Evolutionary conservation across 2,113 vertebrate genomes (phyloP).

Genomic region (Catharus bicknelli): DNA sequence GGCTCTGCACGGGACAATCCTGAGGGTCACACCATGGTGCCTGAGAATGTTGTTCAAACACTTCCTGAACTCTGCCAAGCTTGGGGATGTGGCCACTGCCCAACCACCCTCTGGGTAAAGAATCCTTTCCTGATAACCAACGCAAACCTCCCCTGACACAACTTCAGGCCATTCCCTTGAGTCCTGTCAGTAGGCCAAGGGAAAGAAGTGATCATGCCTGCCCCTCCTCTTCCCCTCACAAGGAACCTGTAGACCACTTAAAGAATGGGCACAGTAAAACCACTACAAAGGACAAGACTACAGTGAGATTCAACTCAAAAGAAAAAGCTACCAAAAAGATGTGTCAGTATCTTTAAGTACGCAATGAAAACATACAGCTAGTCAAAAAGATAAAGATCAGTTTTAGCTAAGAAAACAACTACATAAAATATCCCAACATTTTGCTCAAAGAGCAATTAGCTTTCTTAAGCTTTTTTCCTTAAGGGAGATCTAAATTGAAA

Average conservation of each 20-base stretch:
- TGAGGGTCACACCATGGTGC: not conserved
- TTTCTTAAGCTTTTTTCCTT: not conserved
- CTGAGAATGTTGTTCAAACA: not conserved
- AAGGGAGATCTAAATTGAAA: not conserved
- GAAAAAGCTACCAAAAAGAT: not conserved
- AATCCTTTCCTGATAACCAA: not conserved
- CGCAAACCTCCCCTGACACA: not conserved
- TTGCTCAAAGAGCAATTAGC: not conserved
- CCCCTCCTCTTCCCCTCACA: rapidly evolving
- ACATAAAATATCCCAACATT: not conserved
- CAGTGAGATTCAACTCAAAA: not conserved
- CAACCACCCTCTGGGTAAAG: not conserved
- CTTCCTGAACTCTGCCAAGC: not conserved
- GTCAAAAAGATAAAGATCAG: not conserved
- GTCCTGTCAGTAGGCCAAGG: not conserved
- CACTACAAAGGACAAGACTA: not conserved
- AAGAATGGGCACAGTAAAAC: not conserved
- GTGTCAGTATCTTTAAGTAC: not conserved
- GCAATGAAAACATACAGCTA: not conserved
- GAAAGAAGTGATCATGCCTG: not conserved
- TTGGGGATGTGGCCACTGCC: not conserved
- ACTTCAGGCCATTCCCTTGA: rapidly evolving
- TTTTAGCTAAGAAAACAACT: not conserved
- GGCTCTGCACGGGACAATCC: not conserved
- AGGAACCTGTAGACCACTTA: not conserved